Evolutionary conservation across 2,797 vertebrate genomes (phyloP).

Genomic region (Amazona ochrocephala): DNA sequence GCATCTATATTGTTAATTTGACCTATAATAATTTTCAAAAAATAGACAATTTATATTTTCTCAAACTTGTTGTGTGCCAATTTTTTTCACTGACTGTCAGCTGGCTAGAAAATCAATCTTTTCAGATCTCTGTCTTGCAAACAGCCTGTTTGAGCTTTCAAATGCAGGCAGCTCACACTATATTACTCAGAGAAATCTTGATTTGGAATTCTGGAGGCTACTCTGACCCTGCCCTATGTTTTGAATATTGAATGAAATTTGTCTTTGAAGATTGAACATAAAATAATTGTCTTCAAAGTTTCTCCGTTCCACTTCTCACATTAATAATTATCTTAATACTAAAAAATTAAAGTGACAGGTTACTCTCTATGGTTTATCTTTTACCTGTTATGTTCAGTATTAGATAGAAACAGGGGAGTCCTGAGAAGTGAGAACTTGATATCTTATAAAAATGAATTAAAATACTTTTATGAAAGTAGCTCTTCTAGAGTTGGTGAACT

Average conservation of each 20-base stretch:
- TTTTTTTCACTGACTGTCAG: not conserved
- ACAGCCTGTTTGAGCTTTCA: not conserved
- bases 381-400: not conserved
- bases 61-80: not conserved
- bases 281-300: constrained; percentile 5
- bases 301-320: not conserved
- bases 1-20: not conserved
- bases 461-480: constrained; percentile 20
- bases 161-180: not conserved
- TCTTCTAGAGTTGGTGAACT: constrained; percentile 36
- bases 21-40: not conserved
- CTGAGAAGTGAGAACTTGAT: not conserved
- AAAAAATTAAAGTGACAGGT: not conserved
- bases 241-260: not conserved
- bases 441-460: not conserved
- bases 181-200: not conserved
- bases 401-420: not conserved
- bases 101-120: not conserved
- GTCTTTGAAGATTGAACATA: not conserved
- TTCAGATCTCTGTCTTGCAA: not conserved
- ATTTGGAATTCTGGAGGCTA: not conserved
- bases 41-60: not conserved
- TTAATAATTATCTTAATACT: not conserved
- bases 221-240: not conserved
- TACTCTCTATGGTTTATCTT: not conserved